A percentile compares a stretch with the other conserved stretches of the same genome.
Evolutionary conservation across 2,888 invertebrate genomes (phyloP).

Genomic region (Eupithecia vulgata): DNA sequence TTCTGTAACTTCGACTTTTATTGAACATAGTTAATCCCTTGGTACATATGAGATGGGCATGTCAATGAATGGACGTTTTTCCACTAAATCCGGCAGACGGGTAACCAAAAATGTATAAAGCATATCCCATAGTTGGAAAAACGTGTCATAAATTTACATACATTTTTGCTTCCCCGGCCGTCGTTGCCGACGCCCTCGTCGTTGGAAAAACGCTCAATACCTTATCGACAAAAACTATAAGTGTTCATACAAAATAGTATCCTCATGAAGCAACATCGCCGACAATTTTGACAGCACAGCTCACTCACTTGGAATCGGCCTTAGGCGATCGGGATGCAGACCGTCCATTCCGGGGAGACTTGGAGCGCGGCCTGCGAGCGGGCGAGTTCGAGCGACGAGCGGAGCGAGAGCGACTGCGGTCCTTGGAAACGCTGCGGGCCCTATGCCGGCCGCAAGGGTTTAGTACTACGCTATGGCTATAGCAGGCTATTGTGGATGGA

Average conservation of each 20-base stretch:
- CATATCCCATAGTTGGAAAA: neutral
- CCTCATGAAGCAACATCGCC: slow-evolving; percentile 58
- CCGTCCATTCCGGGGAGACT: slow-evolving; percentile 60
- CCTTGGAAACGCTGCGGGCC: slow-evolving; percentile 73
- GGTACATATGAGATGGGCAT: neutral
- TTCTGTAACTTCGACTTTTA: slow-evolving; percentile 41
- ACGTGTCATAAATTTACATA: neutral
- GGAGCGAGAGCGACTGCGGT: slow-evolving; percentile 61
- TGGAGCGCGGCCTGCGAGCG: slow-evolving; percentile 29
- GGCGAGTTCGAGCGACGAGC: slow-evolving; percentile 43
- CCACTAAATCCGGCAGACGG: neutral
- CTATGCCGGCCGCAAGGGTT: slow-evolving; percentile 51
- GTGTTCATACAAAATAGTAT: slow-evolving; percentile 50
- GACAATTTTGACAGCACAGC: slow-evolving; percentile 66
- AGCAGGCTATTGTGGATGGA: slow-evolving; percentile 22
- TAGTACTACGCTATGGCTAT: slow-evolving; percentile 24
- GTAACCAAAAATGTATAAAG: neutral
- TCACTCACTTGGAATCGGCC: slow-evolving; percentile 69
- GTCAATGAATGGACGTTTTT: neutral
- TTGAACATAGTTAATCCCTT: neutral
- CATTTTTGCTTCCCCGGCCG: neutral
- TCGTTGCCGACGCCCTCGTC: neutral
- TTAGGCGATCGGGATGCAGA: slow-evolving; percentile 72
- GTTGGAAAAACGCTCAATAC: neutral
- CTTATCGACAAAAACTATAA: neutral